Percentiles rank a stretch among this genome's conserved stretches.
phyloP scores from a whole-genome alignment of 1,140 invertebrate species.

The Zaprionus camerounensis region DNA sequence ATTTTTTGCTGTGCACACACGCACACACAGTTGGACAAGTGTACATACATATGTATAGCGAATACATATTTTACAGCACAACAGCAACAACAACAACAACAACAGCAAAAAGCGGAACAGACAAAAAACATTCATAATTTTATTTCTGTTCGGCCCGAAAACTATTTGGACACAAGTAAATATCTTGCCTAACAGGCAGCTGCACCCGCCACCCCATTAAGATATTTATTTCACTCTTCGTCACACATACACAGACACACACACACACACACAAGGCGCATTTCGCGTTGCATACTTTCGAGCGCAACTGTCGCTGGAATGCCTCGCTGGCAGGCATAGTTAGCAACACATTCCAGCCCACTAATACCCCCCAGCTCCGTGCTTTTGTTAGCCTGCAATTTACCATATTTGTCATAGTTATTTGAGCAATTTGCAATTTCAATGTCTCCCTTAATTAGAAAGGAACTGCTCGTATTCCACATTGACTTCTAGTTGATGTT shows the following conservation, averaged over 20 bases:
- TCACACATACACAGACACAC: conserved; percentile 27
- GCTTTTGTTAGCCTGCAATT: background rate
- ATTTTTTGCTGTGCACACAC: conserved; percentile 21
- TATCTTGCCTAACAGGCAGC: conserved; percentile 30
- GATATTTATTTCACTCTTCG: conserved; percentile 45
- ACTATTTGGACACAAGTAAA: conserved; percentile 62
- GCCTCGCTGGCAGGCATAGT: background rate
- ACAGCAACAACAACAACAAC: conserved; percentile 17
- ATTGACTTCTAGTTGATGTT: too few species aligned
- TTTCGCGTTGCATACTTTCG: conserved; percentile 51
- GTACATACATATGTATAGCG: background rate
- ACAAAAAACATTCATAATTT: conserved; percentile 70
- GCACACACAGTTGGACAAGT: background rate
- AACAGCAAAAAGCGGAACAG: conserved; percentile 40
- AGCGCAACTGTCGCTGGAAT: conserved; percentile 17
- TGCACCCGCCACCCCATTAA: conserved; percentile 28
- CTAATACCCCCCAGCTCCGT: background rate
- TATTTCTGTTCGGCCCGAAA: conserved; percentile 47
- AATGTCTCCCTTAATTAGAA: background rate
- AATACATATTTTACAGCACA: conserved; percentile 38
- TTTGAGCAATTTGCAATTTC: background rate
- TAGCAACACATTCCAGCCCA: background rate
- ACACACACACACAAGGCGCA: conserved; percentile 36
- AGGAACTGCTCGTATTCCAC: background rate
- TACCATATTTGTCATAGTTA: background rate